A percentile compares a stretch with the other conserved stretches of the same genome.
These are phyloP conservation scores for Phrynocephalus vlangalii DNA, from an alignment of 2,797 vertebrate species.

Conservation along the genomic window DNA sequence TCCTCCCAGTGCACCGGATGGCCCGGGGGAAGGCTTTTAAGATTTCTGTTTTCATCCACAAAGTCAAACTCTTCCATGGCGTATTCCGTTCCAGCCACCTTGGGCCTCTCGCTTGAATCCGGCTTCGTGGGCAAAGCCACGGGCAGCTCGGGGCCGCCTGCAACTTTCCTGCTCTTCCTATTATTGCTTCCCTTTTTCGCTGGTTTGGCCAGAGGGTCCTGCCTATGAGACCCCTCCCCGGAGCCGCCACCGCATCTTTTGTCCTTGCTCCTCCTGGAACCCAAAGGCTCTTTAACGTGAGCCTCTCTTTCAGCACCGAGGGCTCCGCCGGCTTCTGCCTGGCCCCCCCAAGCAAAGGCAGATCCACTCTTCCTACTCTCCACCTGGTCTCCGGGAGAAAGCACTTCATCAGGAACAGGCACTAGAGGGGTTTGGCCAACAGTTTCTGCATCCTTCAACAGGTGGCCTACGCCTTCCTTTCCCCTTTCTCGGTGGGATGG, in stretches of 20 bases:
- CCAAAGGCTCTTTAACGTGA: background rate
- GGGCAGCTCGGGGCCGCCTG: conserved; percentile 47
- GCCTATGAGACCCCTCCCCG: conserved; percentile 17
- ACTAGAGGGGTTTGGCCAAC: background rate
- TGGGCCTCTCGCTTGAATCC: background rate
- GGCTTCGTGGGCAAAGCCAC: conserved; percentile 4
- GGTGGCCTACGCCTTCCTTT: background rate
- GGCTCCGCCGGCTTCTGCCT: conserved; percentile 15
- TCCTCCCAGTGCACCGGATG: conserved; percentile 9
- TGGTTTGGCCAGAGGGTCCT: conserved; percentile 8
- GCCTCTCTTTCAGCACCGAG: accelerated
- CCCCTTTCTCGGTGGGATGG: conserved; percentile 1
- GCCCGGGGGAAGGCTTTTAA: conserved; percentile 59
- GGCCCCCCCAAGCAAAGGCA: conserved; percentile 18
- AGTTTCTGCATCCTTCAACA: background rate
- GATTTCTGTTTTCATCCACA: conserved; percentile 77
- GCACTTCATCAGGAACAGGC: background rate
- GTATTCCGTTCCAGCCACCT: conserved; percentile 15
- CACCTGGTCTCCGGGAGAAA: accelerated
- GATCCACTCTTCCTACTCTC: background rate
- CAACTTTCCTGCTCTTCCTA: conserved; percentile 58
- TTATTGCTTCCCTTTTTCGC: conserved; percentile 54
- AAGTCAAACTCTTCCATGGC: conserved; percentile 37
- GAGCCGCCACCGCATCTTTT: accelerated
- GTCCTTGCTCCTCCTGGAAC: background rate